Base-by-base conservation (phyloP, 2,888 invertebrate genomes). In the Azorinus chamasolen region DNA sequence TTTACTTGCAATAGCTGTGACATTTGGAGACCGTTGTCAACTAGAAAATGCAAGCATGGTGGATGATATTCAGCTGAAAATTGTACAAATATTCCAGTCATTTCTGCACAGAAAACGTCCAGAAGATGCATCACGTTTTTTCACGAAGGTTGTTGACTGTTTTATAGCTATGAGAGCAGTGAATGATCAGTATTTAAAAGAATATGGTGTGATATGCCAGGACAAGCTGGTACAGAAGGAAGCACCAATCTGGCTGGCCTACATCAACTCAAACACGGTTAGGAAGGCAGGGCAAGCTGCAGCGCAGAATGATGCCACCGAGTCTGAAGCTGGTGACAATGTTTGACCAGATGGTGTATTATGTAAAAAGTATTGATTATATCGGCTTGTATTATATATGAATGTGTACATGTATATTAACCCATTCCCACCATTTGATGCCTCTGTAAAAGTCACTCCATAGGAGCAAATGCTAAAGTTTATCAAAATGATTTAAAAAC, bases 201-300 rank as follows among this genome's bases (percentile, higher is more conserved):
- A 81, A 46, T 81, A 81, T 58, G 81, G 77, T 20, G 77, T 77
- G 50, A 81, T 81, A 43, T 81, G 81, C 48, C 81, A 81, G 48
- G 81, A 81, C 46, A 81, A 81, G 39, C 63, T 81, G 3, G 81
- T 81, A 0, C 81, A 81, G 61, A 81, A 81, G 39, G 81, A 81
- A 59, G 81, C 81, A 3, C 81, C 81, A 22, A 81, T 81, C 20
- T 81, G 81, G 81, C 48, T 81, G 27, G 81, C 81, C 3, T 81
- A 80, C 43, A 80, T 80, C 43, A 76, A 80, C 51, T 61, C 76
- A 18, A 76, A 76, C 25, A 80, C 75, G 8, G 76, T 80, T 1
- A 45, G 37, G 50, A 61, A 72, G 39, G 69, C 59, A 6, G 46
- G 32, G 32, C 32, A 32, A 10, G 32, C 32, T 32, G 32, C 32